phyloP scores from a whole-genome alignment of 2,113 vertebrate species.

The Oryzias curvinotus region DNA sequence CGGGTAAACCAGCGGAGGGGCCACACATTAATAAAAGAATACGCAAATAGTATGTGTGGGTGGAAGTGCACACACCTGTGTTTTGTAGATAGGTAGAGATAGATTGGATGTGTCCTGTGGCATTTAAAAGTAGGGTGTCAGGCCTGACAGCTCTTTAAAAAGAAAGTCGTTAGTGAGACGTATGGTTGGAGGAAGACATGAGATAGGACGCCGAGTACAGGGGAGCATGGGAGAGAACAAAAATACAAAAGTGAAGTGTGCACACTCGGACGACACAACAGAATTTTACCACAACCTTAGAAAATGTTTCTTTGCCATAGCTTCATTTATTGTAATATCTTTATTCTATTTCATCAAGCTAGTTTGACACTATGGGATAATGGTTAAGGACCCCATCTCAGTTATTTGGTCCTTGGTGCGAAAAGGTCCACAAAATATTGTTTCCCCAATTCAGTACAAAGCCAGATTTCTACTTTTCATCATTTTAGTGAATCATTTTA shows the following conservation, averaged over 20 bases:
- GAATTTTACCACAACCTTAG: background rate
- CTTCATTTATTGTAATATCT: background rate
- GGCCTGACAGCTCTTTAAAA: slow-evolving; percentile 64
- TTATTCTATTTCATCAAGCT: background rate
- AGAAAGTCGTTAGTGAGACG: slow-evolving; percentile 62
- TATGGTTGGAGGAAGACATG: slow-evolving; percentile 48
- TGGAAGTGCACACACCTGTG: slow-evolving; percentile 45
- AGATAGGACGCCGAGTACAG: slow-evolving; percentile 16
- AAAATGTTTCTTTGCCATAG: background rate
- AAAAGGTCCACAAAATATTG: no score
- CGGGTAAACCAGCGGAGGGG: slow-evolving; percentile 22
- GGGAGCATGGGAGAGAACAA: slow-evolving; percentile 20
- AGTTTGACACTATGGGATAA: no score
- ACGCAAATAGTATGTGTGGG: slow-evolving; percentile 12
- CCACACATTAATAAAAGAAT: slow-evolving; percentile 13
- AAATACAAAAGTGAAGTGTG: slow-evolving; percentile 19
- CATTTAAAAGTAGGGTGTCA: slow-evolving; percentile 68
- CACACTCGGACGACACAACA: background rate
- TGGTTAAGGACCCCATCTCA: no score
- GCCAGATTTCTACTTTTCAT: no score
- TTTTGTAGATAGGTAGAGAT: slow-evolving; percentile 63
- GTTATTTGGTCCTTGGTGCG: no score
- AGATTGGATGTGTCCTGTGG: slow-evolving; percentile 58
- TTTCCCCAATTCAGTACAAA: no score
- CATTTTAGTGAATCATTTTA: no score